Percentiles rank a stretch among this genome's conserved stretches.
phyloP scores from a whole-genome alignment of 1,140 invertebrate genomes.

The fruit fly (Drosophila melanogaster) region Release_6_plus_ISO1_MT NC_004354.4:15958501-15959000 shows the following conservation, averaged over 20 bases:
- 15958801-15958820: conserved; percentile 10
- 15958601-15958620: conserved; percentile 65
- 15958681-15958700: conserved; percentile 8
- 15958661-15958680: conserved; percentile 16
- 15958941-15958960: conserved; percentile 26
- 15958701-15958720: no score
- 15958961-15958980: conserved; percentile 2
- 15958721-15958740: not conserved
- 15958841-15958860: conserved; percentile 32
- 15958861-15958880: conserved; percentile 64
- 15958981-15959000: not conserved
- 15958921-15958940: conserved; percentile 27
- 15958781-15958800: conserved; percentile 34
- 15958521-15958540: conserved; percentile 99
- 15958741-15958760: conserved; percentile 12
- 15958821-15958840: conserved; percentile 48
- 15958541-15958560: conserved; percentile 98
- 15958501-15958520: conserved; percentile 98
- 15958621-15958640: conserved; percentile 39
- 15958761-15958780: conserved; percentile 11
- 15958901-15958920: conserved; percentile 72
- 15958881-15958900: conserved; percentile 71
- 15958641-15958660: conserved; percentile 10
- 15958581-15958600: conserved; percentile 93
- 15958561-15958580: conserved; percentile 97